Evolutionary conservation across 2,113 vertebrate species (phyloP).

Genomic region (Paradoxurus hermaphroditus): DNA sequence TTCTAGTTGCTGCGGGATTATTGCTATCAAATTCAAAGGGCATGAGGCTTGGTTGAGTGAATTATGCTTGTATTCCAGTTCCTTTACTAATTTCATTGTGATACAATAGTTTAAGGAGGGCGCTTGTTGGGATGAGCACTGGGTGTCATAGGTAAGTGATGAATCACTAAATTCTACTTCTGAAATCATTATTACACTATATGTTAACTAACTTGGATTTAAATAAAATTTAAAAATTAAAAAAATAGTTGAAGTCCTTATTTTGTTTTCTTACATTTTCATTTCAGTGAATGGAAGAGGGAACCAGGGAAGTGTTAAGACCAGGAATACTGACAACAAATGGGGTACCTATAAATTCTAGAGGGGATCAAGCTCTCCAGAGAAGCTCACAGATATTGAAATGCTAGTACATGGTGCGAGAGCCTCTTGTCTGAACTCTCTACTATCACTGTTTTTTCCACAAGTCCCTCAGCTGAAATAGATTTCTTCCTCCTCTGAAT

Average conservation of each 20-base stretch:
- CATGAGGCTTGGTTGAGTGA: constrained; percentile 40
- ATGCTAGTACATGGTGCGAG: neutral
- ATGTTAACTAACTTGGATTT: too few species aligned
- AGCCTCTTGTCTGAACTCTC: neutral
- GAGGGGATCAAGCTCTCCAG: neutral
- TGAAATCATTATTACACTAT: too few species aligned
- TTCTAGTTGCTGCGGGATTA: constrained; percentile 69
- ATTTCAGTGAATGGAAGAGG: neutral
- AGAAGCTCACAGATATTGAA: neutral
- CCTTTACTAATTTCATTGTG: constrained; percentile 39
- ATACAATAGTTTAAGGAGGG: constrained; percentile 34
- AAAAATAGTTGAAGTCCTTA: constrained; percentile 13
- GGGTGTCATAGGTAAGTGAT: too few species aligned
- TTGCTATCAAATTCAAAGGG: constrained; percentile 64
- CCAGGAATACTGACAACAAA: neutral
- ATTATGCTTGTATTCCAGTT: constrained; percentile 38
- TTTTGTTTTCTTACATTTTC: constrained; percentile 23
- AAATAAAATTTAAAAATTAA: too few species aligned
- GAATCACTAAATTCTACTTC: too few species aligned
- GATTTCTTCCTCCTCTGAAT: neutral
- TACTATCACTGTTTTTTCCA: neutral
- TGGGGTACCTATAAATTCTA: neutral
- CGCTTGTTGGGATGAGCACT: too few species aligned
- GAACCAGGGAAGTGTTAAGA: neutral
- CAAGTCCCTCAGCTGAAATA: neutral